Percentiles rank a stretch among this genome's conserved stretches.
Evolutionary conservation across 1,140 invertebrate genomes (phyloP).

Genomic region (Zaprionus ornatus): DNA sequence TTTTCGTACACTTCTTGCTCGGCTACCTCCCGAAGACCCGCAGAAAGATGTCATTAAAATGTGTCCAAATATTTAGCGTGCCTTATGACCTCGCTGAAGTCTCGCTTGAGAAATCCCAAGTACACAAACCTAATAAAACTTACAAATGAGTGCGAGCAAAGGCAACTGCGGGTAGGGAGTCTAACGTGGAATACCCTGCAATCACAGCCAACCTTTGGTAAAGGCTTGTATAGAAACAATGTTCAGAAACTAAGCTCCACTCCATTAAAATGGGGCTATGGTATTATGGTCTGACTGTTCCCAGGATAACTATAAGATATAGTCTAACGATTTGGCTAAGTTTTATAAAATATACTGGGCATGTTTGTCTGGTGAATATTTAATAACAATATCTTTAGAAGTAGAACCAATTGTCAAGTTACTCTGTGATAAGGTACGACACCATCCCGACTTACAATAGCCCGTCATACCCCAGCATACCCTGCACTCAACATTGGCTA

Average conservation of each 20-base stretch:
- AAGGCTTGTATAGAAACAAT: too few species aligned
- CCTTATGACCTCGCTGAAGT: constrained; percentile 71
- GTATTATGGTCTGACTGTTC: too few species aligned
- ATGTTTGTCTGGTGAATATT: too few species aligned
- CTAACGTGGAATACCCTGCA: background rate
- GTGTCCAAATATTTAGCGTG: constrained; percentile 61
- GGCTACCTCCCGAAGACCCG: background rate
- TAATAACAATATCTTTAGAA: too few species aligned
- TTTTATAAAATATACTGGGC: too few species aligned
- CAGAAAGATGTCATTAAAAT: constrained; percentile 44
- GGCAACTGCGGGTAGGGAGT: background rate
- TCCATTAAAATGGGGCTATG: too few species aligned
- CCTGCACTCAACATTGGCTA: background rate
- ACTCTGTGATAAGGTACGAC: too few species aligned
- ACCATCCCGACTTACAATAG: too few species aligned
- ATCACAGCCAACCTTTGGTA: too few species aligned
- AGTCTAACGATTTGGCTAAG: too few species aligned
- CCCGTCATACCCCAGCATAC: background rate
- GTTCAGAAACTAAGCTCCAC: background rate
- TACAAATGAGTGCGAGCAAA: constrained; percentile 47
- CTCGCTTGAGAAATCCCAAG: constrained; percentile 70
- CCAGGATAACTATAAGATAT: too few species aligned
- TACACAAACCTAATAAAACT: constrained; percentile 44
- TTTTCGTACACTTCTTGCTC: constrained; percentile 28
- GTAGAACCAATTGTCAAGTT: too few species aligned